These are phyloP conservation scores for Nematolebias whitei DNA, from an alignment of 2,113 vertebrate genomes.

Conservation along the genomic window DNA sequence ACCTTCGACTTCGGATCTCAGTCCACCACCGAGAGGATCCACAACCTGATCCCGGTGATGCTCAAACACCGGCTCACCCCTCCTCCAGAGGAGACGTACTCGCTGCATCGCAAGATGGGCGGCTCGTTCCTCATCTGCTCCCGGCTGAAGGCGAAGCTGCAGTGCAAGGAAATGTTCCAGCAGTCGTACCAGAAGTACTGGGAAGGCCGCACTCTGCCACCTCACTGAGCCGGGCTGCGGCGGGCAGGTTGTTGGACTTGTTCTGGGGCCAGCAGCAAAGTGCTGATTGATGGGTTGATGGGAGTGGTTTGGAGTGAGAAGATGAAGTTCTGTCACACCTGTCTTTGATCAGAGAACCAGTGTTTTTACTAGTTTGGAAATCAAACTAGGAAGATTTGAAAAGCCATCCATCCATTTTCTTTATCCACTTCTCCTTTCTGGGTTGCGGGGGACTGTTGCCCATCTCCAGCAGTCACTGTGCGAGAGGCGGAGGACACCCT, in stretches of 20 bases:
- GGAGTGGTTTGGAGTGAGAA: background rate
- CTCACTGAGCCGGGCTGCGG: constrained; percentile 19
- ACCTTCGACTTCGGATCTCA: constrained; percentile 90
- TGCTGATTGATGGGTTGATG: background rate
- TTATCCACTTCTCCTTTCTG: too few species aligned
- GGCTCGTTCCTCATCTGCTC: constrained; percentile 99
- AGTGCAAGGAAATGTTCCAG: constrained; percentile 91
- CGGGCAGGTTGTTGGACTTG: constrained; percentile 21
- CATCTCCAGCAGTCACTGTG: too few species aligned
- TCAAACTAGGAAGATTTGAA: constrained; percentile 1
- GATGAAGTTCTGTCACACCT: constrained; percentile 9
- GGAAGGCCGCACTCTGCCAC: constrained; percentile 67
- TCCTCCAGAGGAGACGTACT: constrained; percentile 96
- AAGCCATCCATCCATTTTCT: background rate
- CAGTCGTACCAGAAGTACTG: constrained; percentile 86
- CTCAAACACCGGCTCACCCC: constrained; percentile 92
- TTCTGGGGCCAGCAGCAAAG: constrained; percentile 45
- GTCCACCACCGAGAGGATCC: constrained; percentile 94
- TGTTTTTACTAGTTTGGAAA: constrained; percentile 3
- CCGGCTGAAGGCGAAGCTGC: constrained; percentile 88
- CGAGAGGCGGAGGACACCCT: too few species aligned
- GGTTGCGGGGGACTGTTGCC: too few species aligned
- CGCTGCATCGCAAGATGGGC: constrained; percentile 97
- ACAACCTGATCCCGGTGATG: constrained; percentile 95
- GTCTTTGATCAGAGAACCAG: background rate